phyloP scores from a whole-genome alignment of 2,113 vertebrate species.

The Plecturocebus donacophilus region DNA sequence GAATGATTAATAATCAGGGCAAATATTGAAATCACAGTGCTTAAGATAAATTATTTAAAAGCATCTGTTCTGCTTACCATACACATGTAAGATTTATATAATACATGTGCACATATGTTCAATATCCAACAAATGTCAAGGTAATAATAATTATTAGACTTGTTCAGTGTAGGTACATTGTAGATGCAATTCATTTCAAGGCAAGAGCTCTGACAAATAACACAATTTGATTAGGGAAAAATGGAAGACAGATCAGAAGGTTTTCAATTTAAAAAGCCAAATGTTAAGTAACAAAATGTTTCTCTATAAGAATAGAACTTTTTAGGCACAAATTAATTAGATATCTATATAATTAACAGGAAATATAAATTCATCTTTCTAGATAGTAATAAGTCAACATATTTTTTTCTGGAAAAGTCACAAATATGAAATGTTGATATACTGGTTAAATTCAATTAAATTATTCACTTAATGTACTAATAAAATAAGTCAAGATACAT shows the following conservation, averaged over 20 bases:
- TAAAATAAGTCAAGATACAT: constrained; percentile 26
- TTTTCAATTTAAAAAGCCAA: background rate
- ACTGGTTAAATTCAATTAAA: constrained; percentile 3
- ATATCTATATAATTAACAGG: background rate
- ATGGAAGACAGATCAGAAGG: background rate
- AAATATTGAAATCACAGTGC: background rate
- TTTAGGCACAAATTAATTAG: constrained; percentile 34
- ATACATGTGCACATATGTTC: background rate
- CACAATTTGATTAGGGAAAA: background rate
- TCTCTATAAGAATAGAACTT: background rate
- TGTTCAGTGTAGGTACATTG: background rate
- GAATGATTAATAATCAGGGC: background rate
- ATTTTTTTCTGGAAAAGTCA: constrained; percentile 26
- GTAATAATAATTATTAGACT: background rate
- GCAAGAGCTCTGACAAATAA: background rate
- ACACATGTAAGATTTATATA: background rate
- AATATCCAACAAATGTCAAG: constrained; percentile 20
- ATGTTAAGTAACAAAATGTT: constrained; percentile 2
- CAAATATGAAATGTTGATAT: constrained; percentile 47
- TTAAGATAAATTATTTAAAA: background rate
- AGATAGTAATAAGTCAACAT: background rate
- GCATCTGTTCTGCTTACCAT: background rate
- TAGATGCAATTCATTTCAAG: constrained; percentile 10
- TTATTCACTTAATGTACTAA: constrained; percentile 40
- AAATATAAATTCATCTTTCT: constrained; percentile 33